Conservation (phyloP, 2,113 vertebrate genomes). For the Ursus arctos region DNA sequence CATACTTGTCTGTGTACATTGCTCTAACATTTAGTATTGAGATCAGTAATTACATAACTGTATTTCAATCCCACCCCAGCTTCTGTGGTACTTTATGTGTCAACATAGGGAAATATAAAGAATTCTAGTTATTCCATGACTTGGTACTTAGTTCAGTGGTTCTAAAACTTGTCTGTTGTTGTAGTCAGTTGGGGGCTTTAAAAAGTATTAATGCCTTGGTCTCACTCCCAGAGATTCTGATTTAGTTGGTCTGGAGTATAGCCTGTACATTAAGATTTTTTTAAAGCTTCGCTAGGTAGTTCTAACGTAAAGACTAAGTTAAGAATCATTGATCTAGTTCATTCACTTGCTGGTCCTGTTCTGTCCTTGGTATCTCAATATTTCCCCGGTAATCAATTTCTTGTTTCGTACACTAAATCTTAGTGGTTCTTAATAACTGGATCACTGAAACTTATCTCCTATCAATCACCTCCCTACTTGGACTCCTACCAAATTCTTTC, state of each 20-base stretch:
- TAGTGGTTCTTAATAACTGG: background rate
- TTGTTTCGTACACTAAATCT: background rate
- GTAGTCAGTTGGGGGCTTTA: background rate
- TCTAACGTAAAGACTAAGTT: background rate
- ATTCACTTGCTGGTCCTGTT: background rate
- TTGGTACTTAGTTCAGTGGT: background rate
- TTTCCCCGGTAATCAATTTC: background rate
- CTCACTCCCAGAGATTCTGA: background rate
- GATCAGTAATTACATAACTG: background rate
- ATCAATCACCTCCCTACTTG: background rate
- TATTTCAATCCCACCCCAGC: background rate
- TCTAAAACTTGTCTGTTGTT: background rate
- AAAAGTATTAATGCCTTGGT: background rate
- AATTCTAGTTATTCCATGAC: background rate
- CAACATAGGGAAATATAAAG: background rate
- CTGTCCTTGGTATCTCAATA: background rate
- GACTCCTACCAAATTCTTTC: constrained; percentile 8
- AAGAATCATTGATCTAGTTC: background rate
- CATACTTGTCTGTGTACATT: background rate
- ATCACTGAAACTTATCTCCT: background rate
- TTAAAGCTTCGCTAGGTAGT: background rate
- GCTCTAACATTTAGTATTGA: constrained; percentile 4
- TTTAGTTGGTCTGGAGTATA: background rate
- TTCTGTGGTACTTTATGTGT: background rate
- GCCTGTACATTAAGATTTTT: background rate